These are phyloP conservation scores for Nemotelus nigrinus DNA, from an alignment of 2,888 invertebrate genomes.

Conservation along the genomic window DNA sequence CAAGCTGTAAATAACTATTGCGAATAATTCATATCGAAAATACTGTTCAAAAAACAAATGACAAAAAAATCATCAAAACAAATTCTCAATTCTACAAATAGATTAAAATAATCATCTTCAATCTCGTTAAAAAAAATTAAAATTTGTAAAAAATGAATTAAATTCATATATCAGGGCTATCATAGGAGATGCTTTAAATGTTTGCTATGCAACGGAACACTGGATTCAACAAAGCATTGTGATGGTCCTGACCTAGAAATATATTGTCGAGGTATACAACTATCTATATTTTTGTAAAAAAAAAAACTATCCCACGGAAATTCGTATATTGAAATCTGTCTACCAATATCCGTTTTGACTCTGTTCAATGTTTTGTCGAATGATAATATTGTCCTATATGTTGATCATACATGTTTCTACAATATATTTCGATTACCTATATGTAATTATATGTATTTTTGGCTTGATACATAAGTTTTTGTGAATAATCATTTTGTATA, in stretches of 20 bases:
- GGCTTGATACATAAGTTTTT: too few relatives aligned
- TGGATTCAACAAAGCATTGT: conserved; percentile 90
- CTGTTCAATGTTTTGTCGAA: conserved; percentile 15
- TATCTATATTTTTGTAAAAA: not conserved
- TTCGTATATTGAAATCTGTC: too few relatives aligned
- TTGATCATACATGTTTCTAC: not conserved
- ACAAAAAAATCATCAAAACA: too few relatives aligned
- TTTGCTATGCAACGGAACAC: conserved; percentile 82
- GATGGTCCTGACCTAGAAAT: conserved; percentile 92
- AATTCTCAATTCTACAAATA: too few relatives aligned
- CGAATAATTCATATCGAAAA: too few relatives aligned
- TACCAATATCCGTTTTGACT: not conserved
- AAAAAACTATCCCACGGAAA: too few relatives aligned
- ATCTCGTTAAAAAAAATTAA: too few relatives aligned
- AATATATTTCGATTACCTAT: conserved; percentile 15
- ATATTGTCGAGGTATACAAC: conserved; percentile 83
- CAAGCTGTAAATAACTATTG: too few relatives aligned
- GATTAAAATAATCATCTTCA: too few relatives aligned
- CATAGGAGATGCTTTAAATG: conserved; percentile 92
- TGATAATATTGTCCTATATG: not conserved
- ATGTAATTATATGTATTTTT: not conserved
- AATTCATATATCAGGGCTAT: conserved; percentile 72
- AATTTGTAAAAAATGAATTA: conserved; percentile 20
- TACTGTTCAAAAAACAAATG: too few relatives aligned
- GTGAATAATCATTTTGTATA: too few relatives aligned